phyloP scores from a whole-genome alignment of 1,140 invertebrate species.

The Lineus longissimus region DNA sequence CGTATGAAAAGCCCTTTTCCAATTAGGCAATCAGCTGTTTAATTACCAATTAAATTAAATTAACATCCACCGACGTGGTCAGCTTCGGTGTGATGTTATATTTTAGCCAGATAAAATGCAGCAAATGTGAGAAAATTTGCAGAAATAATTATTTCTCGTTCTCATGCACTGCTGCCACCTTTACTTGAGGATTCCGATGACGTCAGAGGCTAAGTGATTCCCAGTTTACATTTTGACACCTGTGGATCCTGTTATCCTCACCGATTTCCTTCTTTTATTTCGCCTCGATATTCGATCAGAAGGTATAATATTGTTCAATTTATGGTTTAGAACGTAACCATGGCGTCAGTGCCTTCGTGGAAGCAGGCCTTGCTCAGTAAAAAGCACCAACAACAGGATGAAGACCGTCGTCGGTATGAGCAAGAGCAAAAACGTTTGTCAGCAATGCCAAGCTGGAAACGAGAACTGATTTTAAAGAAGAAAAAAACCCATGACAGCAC shows the following conservation, averaged over 20 bases:
- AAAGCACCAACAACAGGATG: constrained; percentile 16
- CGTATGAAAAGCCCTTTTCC: too few species aligned
- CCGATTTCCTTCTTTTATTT: neutral
- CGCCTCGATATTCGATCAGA: neutral
- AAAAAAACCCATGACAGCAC: constrained; percentile 4
- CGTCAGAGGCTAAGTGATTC: neutral
- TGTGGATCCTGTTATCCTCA: neutral
- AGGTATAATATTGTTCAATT: constrained; percentile 4
- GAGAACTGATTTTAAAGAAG: constrained; percentile 16
- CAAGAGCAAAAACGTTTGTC: constrained; percentile 16
- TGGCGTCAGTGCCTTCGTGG: constrained; percentile 31
- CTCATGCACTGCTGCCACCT: too few species aligned
- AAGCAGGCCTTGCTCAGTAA: constrained; percentile 22
- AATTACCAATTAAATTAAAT: too few species aligned
- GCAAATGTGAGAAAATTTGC: too few species aligned
- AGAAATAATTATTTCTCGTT: too few species aligned
- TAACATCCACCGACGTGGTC: too few species aligned
- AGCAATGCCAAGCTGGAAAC: constrained; percentile 26
- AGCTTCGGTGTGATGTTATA: too few species aligned
- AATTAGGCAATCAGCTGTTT: too few species aligned
- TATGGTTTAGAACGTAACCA: constrained; percentile 20
- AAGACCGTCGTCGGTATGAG: constrained; percentile 8
- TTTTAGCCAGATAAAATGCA: too few species aligned
- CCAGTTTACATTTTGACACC: neutral
- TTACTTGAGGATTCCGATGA: too few species aligned